Evolutionary conservation across 2,797 vertebrate species (phyloP), one percentile per base, ranked within the genome.

Genomic region (Chanos chanos): DNA sequence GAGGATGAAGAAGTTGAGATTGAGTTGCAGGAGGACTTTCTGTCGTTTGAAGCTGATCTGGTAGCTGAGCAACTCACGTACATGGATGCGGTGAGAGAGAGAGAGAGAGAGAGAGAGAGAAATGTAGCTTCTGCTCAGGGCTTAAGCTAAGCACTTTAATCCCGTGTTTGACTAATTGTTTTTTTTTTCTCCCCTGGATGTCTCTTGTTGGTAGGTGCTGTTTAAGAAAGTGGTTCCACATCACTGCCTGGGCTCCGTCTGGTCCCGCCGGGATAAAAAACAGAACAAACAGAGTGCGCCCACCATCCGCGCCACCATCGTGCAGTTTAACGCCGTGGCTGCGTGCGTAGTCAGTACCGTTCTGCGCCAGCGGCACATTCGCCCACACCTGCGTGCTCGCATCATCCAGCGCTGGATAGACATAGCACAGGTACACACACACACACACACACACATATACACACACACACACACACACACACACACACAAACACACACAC

Each of bases 11-110:
- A 94, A 55, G 79, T 84, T 18, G 93, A 94, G 64, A 81, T 78
- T 0, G 87, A 89, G 60, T 79, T 72, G 52, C 70, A 89, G 57
- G 91, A 92, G 64, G 92, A 94, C 72, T 94, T 98, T 80, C 86
- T 93, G 37, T 87, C 83, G 13, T 96, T 98, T 36, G 79, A 89
- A 0, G 85, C 92, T 1, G 91, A 95, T 8, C 79, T 93, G 6
- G 94, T 97, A 82, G 95, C 96, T 0, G 95, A 97, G 76, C 96
- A 98, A 80, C 82, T 98, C 78, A 98, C 96, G 12, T 98, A 94
- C 73, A 94, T 97, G 93, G 96, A 98, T 6, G 92, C 95, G 1
- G 95, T 98, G 81, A 62, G 92, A 59, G 30, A 33, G 0, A 16
- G 7, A 18, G 3, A 8, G 6, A 49, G 41, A 18, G 34, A 44